These are phyloP conservation scores for Drosophila crucigera DNA, from an alignment of 2,888 invertebrate genomes.

Conservation along the genomic window DNA sequence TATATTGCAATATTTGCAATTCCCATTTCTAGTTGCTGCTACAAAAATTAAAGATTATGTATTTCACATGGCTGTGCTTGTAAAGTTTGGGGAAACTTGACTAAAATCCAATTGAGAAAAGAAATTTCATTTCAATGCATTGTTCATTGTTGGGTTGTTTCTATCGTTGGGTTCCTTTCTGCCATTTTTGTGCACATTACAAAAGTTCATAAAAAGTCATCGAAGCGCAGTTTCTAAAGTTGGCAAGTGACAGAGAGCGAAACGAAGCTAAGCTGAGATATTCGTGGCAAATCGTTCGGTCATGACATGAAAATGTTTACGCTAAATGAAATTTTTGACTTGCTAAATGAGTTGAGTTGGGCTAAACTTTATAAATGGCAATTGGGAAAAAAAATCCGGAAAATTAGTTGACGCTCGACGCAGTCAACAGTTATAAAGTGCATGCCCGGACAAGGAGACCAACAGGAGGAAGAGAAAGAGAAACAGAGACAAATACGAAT, in stretches of 20 bases:
- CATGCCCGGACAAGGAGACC: slow-evolving; percentile 17
- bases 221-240: slow-evolving; percentile 55
- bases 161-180: slow-evolving; percentile 19
- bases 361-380: slow-evolving; percentile 60
- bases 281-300: slow-evolving; percentile 18
- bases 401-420: slow-evolving; percentile 55
- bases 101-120: slow-evolving; percentile 54
- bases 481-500: slow-evolving; percentile 28
- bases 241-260: slow-evolving; percentile 12
- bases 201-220: slow-evolving; percentile 72
- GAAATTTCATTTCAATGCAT: slow-evolving; percentile 58
- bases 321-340: slow-evolving; percentile 74
- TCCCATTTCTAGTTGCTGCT: slow-evolving; percentile 32
- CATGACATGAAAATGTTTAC: slow-evolving; percentile 57
- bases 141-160: slow-evolving; percentile 53
- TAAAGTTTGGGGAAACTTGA: slow-evolving; percentile 40
- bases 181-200: slow-evolving; percentile 38
- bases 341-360: slow-evolving; percentile 66
- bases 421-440: slow-evolving; percentile 55
- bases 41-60: slow-evolving; percentile 38
- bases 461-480: neutral
- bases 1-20: slow-evolving; percentile 59
- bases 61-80: slow-evolving; percentile 25
- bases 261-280: slow-evolving; percentile 11
- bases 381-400: slow-evolving; percentile 40